Conservation (phyloP, 2,888 invertebrate species). For the Diaprepes abbreviatus region DNA sequence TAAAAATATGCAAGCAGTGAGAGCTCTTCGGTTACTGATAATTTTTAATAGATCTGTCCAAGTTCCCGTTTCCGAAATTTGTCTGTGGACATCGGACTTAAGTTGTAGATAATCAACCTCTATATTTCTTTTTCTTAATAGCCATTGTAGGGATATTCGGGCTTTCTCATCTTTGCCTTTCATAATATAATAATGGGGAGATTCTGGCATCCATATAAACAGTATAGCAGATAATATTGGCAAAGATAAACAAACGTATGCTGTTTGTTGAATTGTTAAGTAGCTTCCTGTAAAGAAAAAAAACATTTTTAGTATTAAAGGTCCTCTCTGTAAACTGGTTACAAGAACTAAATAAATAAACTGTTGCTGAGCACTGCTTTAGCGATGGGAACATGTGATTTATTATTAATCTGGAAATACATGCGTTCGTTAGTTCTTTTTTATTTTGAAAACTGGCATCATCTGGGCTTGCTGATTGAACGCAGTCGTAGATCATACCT, state of each 20-base stretch:
- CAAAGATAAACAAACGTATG: slow-evolving; percentile 71
- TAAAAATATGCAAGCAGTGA: slow-evolving; percentile 55
- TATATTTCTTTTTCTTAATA: slow-evolving; percentile 52
- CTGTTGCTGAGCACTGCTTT: too few species aligned
- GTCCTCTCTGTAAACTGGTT: not conserved
- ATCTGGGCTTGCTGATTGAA: too few species aligned
- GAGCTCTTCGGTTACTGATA: slow-evolving; percentile 55
- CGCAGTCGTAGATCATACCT: too few species aligned
- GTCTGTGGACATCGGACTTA: slow-evolving; percentile 54
- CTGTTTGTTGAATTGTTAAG: slow-evolving; percentile 69
- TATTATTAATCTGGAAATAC: too few species aligned
- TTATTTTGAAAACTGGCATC: too few species aligned
- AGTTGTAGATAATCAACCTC: slow-evolving; percentile 53
- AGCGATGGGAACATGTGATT: too few species aligned
- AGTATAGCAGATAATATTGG: slow-evolving; percentile 72
- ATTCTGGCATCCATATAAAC: slow-evolving; percentile 75
- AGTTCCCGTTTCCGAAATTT: slow-evolving; percentile 57
- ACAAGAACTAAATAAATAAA: too few species aligned
- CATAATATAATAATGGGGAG: slow-evolving; percentile 57
- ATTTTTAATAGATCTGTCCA: slow-evolving; percentile 57
- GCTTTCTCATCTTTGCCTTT: slow-evolving; percentile 53
- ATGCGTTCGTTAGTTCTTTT: too few species aligned
- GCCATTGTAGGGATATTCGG: slow-evolving; percentile 49
- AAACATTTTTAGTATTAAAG: too few species aligned
- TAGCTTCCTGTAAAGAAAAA: slow-evolving; percentile 68